These are phyloP conservation scores for Clunio marinus DNA, from an alignment of 2,888 invertebrate genomes.

Conservation along the genomic window DNA sequence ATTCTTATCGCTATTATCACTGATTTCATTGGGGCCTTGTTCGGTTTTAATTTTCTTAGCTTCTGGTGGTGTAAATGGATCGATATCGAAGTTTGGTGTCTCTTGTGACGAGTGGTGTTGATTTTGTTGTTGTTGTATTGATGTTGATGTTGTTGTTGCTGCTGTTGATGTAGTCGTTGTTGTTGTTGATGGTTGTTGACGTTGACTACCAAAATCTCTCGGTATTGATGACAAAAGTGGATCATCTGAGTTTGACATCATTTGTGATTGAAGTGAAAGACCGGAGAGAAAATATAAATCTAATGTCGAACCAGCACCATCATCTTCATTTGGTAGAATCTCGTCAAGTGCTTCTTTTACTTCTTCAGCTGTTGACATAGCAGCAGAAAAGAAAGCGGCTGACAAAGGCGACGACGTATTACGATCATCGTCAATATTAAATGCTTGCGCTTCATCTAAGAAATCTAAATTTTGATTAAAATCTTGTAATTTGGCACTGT, in stretches of 20 bases:
- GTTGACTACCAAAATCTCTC: constrained; percentile 61
- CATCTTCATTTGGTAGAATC: constrained; percentile 73
- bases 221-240: constrained; percentile 79
- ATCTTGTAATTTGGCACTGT: constrained; percentile 35
- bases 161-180: constrained; percentile 45
- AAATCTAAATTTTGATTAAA: constrained; percentile 49
- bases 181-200: constrained; percentile 42
- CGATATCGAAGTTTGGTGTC: constrained; percentile 42
- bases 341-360: constrained; percentile 82
- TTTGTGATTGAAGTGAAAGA: constrained; percentile 66
- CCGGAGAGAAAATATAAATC: constrained; percentile 51
- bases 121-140: constrained; percentile 45
- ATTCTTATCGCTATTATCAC: constrained; percentile 44
- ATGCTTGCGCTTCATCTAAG: constrained; percentile 49
- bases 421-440: constrained; percentile 56
- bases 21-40: constrained; percentile 45
- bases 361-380: constrained; percentile 81
- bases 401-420: constrained; percentile 76
- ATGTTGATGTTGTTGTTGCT: constrained; percentile 45
- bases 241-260: constrained; percentile 85
- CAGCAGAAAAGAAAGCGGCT: constrained; percentile 77
- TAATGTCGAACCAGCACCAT: constrained; percentile 51
- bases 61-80: constrained; percentile 48
- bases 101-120: constrained; percentile 44
- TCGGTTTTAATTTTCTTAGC: constrained; percentile 42